Evolutionary conservation across 2,888 invertebrate genomes (phyloP).

Genomic region (Hirtodrosophila duncani): DNA sequence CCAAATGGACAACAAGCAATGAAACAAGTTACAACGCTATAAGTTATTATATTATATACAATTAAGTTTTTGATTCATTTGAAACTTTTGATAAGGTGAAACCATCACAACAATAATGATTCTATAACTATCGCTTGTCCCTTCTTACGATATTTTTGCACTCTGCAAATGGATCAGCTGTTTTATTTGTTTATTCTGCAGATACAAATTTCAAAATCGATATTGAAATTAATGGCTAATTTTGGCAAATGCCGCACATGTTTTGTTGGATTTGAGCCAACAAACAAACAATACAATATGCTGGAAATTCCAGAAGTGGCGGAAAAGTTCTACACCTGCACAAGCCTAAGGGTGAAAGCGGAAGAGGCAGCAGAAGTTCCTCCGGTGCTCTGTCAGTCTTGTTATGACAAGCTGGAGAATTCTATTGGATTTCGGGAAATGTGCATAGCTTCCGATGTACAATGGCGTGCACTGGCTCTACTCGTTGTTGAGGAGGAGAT

Average conservation of each 20-base stretch:
- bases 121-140: too few relatives aligned
- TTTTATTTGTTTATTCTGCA: too few relatives aligned
- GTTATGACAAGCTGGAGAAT: slow-evolving; percentile 37
- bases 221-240: slow-evolving; percentile 12
- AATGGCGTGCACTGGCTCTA: slow-evolving; percentile 46
- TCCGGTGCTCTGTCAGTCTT: slow-evolving; percentile 43
- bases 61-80: too few relatives aligned
- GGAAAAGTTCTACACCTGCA: slow-evolving; percentile 59
- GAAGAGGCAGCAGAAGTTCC: slow-evolving; percentile 32
- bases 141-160: too few relatives aligned
- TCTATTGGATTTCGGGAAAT: slow-evolving; percentile 38
- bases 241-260: slow-evolving; percentile 47
- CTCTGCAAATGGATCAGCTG: too few relatives aligned
- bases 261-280: slow-evolving; percentile 18
- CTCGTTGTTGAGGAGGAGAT: not conserved
- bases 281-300: slow-evolving; percentile 35
- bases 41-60: too few relatives aligned
- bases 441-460: slow-evolving; percentile 43
- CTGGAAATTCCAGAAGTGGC: slow-evolving; percentile 43
- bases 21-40: too few relatives aligned
- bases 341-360: slow-evolving; percentile 38
- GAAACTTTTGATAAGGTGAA: too few relatives aligned
- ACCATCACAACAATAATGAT: too few relatives aligned
- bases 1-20: too few relatives aligned
- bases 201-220: too few relatives aligned